A percentile compares a stretch with the other conserved stretches of the same genome.
Conservation (phyloP, 2,888 invertebrate species). For the Chironomus tentans region DNA sequence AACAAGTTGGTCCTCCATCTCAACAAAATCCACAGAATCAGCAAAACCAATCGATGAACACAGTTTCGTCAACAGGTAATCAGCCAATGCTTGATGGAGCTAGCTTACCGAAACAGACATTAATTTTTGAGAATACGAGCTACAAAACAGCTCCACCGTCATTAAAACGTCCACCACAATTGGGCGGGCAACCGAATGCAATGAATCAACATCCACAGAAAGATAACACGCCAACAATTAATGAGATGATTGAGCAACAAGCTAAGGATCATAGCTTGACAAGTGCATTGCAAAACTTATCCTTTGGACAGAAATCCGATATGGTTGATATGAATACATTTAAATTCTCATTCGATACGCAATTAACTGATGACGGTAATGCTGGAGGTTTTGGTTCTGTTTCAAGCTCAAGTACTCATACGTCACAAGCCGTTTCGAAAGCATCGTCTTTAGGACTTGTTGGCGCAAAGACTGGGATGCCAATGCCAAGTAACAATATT, state of each 20-base stretch:
- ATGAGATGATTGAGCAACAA: slow-evolving; percentile 23
- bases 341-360: slow-evolving; percentile 48
- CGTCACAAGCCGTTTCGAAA: neutral
- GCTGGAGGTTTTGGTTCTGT: slow-evolving; percentile 33
- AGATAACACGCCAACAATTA: slow-evolving; percentile 6
- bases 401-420: neutral
- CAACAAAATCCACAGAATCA: too few relatives aligned
- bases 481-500: slow-evolving; percentile 27
- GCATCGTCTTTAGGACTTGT: slow-evolving; percentile 12
- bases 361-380: slow-evolving; percentile 67
- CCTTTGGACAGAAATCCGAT: slow-evolving; percentile 51
- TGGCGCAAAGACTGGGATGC: slow-evolving; percentile 21
- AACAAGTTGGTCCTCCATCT: slow-evolving; percentile 34
- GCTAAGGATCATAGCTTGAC: slow-evolving; percentile 39
- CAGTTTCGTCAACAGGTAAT: too few relatives aligned
- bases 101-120: slow-evolving; percentile 74
- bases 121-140: slow-evolving; percentile 87
- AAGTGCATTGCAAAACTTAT: slow-evolving; percentile 53
- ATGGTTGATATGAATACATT: slow-evolving; percentile 68
- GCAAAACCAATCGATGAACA: too few relatives aligned
- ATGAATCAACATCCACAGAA: slow-evolving; percentile 29
- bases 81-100: slow-evolving; percentile 55
- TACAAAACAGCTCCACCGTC: slow-evolving; percentile 66
- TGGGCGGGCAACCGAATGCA: slow-evolving; percentile 38
- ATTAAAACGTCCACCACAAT: slow-evolving; percentile 42